Evolutionary conservation across 92 coral and sea anemone species (phyloP), one percentile per base, ranked within the genome.

Genomic region (Porites rus): DNA sequence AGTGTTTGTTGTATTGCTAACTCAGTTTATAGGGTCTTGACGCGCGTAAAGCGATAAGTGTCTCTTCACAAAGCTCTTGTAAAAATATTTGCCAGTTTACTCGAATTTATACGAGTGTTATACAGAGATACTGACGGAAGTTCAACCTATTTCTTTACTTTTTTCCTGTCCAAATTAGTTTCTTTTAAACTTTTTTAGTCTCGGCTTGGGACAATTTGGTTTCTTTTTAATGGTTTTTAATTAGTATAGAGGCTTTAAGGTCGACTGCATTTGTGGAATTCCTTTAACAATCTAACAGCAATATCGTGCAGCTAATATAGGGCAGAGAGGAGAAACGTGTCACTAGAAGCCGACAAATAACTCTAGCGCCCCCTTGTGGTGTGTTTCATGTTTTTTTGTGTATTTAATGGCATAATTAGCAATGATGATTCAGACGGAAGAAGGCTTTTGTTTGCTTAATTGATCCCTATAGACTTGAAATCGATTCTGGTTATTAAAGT

Each of bases 331-430:
- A 43, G 72, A 63, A 83, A 38, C 74, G 72, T 83, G 80, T 51
- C 77, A 69, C 60, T 58, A 13, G 46, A 73, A 24, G 63, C 87
- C 78, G 62, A 63, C 79, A 62, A 19, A 72, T 53, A 69, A 70
- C 75, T 21, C 86, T n/a, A 22, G 74, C 46, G 19, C 65, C 84
- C 61, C 25, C 46, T 66, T 67, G 74, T 50, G 75, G 65, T 28
- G 65, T 51, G 74, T 68, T 58, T 18, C 52, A 69, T 54, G 28
- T 52, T 43, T 52, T 50, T 70, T 68, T 83, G 62, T 61, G 72
- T 74, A 62, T 74, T 83, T 64, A 62, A 74, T 83, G 58, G 87
- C 79, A 21, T 21, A 74, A 83, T 73, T 83, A 83, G 77, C 68
- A 52, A 60, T 52, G 59, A 53, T 77, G 53, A 58, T 51, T 81